phyloP scores from a whole-genome alignment of 2,797 vertebrate genomes.

The Macrochelys suwanniensis region DNA sequence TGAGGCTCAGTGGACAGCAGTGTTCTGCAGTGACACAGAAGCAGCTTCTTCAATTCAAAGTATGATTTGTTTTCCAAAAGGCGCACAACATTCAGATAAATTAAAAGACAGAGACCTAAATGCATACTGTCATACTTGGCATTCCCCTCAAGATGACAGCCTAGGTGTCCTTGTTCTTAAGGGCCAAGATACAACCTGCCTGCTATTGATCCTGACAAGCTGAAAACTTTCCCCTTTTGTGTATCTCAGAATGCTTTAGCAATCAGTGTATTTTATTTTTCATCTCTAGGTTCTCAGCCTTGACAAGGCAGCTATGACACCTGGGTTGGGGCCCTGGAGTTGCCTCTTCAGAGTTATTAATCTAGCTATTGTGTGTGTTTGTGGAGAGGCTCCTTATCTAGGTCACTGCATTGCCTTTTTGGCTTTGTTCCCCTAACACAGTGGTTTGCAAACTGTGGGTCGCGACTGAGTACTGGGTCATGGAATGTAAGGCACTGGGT shows the following conservation, averaged over 20 bases:
- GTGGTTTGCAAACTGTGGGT: too few species aligned
- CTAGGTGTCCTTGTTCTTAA: neutral
- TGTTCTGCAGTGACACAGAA: neutral
- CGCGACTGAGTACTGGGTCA: too few species aligned
- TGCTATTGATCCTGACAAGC: neutral
- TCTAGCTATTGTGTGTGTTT: slow-evolving; percentile 19
- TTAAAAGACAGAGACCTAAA: neutral
- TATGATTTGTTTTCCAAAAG: neutral
- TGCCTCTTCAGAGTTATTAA: slow-evolving; percentile 2
- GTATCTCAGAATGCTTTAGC: slow-evolving; percentile 29
- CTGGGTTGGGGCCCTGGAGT: neutral
- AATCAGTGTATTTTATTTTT: neutral
- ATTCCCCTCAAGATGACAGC: neutral
- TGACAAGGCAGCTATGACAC: slow-evolving; percentile 1
- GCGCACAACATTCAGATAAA: neutral
- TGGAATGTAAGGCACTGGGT: too few species aligned
- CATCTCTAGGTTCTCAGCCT: slow-evolving; percentile 1
- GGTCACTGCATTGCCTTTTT: neutral
- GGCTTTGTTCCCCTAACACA: rapidly evolving
- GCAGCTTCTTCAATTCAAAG: neutral
- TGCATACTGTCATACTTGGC: neutral
- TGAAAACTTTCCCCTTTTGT: neutral
- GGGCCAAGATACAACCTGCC: neutral
- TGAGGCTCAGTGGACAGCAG: neutral
- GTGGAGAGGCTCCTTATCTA: neutral